Conservation (phyloP, 2,888 invertebrate species). For the Cremastinae sp. region DNA sequence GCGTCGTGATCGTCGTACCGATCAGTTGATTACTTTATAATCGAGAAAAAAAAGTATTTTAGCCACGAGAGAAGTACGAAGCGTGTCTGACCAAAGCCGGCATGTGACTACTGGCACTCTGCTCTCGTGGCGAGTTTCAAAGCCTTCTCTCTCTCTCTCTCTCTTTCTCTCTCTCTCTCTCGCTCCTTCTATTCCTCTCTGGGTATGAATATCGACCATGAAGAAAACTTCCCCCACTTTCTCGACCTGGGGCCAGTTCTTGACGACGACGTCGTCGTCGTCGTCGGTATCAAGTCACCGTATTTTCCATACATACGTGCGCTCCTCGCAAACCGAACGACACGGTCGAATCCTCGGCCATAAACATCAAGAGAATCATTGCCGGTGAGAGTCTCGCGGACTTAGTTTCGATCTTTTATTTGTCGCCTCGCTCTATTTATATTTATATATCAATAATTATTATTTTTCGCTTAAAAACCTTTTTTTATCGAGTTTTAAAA, state of each 20-base stretch:
- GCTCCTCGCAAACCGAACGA: background rate
- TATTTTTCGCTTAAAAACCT: too few relatives aligned
- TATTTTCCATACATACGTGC: constrained; percentile 21
- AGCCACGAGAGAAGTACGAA: constrained; percentile 51
- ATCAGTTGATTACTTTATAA: constrained; percentile 2
- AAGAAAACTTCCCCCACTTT: constrained; percentile 61
- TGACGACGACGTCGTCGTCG: constrained; percentile 52
- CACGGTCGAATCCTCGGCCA: background rate
- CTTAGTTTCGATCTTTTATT: constrained; percentile 42
- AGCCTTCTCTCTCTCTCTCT: constrained; percentile 38
- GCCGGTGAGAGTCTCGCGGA: constrained; percentile 47
- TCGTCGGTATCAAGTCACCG: constrained; percentile 33
- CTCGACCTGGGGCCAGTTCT: constrained; percentile 56
- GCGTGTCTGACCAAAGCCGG: constrained; percentile 69
- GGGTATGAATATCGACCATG: constrained; percentile 75
- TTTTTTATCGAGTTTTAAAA: too few relatives aligned
- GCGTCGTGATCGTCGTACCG: background rate
- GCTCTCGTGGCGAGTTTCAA: constrained; percentile 69
- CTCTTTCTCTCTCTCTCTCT: constrained; percentile 35
- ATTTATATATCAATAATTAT: constrained; percentile 52
- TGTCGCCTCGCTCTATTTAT: constrained; percentile 48
- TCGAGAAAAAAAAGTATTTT: constrained; percentile 24
- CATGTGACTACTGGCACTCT: constrained; percentile 75
- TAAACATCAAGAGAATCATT: constrained; percentile 53
- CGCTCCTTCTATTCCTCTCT: constrained; percentile 35